Evolutionary conservation across 2,888 invertebrate species (phyloP).

Genomic region (Eurytoma californica): DNA sequence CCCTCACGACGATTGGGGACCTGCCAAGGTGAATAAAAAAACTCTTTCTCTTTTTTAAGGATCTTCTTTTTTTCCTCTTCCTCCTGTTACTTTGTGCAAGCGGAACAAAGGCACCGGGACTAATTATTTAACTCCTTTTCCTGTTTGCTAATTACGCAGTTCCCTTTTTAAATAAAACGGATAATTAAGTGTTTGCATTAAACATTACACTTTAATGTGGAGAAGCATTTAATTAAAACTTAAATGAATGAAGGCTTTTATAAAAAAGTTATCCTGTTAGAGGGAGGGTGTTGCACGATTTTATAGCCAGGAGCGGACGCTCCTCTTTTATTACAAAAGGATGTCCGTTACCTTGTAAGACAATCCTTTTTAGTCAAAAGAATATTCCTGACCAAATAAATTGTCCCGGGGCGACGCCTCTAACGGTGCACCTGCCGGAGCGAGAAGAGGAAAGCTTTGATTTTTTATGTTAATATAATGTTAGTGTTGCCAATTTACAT

Average conservation of each 20-base stretch:
- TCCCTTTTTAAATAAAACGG: neutral
- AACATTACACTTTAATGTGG: neutral
- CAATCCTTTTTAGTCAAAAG: constrained; percentile 25
- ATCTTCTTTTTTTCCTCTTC: constrained; percentile 1
- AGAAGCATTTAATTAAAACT: constrained; percentile 29
- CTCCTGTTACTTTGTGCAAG: neutral
- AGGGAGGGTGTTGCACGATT: neutral
- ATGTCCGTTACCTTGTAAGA: constrained; percentile 32
- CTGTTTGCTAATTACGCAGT: neutral
- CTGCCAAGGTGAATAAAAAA: constrained; percentile 68
- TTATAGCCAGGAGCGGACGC: constrained; percentile 17
- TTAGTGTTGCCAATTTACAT: constrained; percentile 19
- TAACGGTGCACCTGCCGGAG: too few relatives aligned
- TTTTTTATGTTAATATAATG: too few relatives aligned
- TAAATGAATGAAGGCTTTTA: constrained; percentile 9
- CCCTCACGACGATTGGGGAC: constrained; percentile 94
- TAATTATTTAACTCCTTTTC: too few relatives aligned
- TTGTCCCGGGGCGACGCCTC: too few relatives aligned
- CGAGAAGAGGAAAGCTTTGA: too few relatives aligned
- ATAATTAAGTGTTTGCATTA: constrained; percentile 18
- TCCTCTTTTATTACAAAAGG: constrained; percentile 30
- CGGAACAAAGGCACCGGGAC: too few relatives aligned
- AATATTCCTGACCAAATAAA: constrained; percentile 24
- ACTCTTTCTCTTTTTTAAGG: too few relatives aligned
- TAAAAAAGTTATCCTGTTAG: constrained; percentile 32